Evolutionary conservation across 2,113 vertebrate genomes (phyloP), one percentile per base, ranked within the genome.

Genomic region (Spermophilus dauricus): DNA sequence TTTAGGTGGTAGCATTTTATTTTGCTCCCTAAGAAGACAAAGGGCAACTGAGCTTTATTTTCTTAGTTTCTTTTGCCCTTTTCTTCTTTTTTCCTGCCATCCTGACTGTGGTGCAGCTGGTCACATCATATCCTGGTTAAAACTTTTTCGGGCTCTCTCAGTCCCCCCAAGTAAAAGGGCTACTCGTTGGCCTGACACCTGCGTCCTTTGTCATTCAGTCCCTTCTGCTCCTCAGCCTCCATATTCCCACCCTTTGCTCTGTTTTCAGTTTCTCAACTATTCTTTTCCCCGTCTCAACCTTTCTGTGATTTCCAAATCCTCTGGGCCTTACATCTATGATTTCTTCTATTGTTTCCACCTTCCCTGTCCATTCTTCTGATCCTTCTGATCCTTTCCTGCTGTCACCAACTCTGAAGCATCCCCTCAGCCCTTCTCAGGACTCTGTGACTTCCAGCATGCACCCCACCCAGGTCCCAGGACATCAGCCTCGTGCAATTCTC

Each of bases 401-500:
- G 24, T 51, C 51, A 1, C 3, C 0, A 0, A 13, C 65, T 73
- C n/a, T 67, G 37, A 39, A 65, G 34, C 22, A 9, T 39, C 37
- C 37, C 82, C 32, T 86, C n/a, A 3, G 6, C 58, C 37, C 9
- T 34, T 45, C 56, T 67, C 4, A 1, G 63, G 30, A 8, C 3
- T 39, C 80, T 8, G 0, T 65, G 45, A 69, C 2, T 51, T 22
- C 48, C 26, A 16, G 22, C 20, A 22, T 12, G 39, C 34, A 45
- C 12, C 22, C 45, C 58, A 39, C 0, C 4, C 0, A 2, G 32
- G 34, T 10, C 8, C 69, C 48, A 7, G 39, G 11, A 2, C 10
- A 1, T 3, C 14, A n/a, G 11, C 26, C 0, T 7, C 1, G 11
- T 45, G 65, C 5, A 8, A 0, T 9, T 67, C 48, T 65, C 39